Evolutionary conservation across 2,113 vertebrate genomes (phyloP).

Genomic region (Tenebrosternarchus preto): DNA sequence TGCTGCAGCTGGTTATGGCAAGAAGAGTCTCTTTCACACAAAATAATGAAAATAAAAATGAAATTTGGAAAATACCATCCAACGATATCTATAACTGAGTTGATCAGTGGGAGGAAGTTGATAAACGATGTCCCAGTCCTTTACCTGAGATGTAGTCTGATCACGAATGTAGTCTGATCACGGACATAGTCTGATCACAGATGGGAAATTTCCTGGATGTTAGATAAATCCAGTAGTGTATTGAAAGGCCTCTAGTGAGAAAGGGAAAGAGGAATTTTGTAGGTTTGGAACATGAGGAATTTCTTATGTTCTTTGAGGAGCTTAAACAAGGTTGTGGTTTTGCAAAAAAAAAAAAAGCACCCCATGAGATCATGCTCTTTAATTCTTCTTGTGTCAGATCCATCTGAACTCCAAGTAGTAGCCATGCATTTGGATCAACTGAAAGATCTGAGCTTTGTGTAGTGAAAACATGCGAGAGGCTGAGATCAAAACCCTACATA

Average conservation of each 20-base stretch:
- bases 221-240: background rate
- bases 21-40: constrained; percentile 18
- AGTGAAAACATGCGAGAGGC: background rate
- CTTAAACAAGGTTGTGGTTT: background rate
- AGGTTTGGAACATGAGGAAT: constrained; percentile 1
- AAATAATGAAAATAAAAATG: background rate
- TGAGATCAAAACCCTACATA: background rate
- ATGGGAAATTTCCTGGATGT: background rate
- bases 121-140: background rate
- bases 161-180: too few relatives aligned
- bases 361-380: too few relatives aligned
- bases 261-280: background rate
- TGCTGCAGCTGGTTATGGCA: constrained; percentile 25
- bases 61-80: constrained; percentile 27
- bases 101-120: background rate
- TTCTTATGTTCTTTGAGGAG: background rate
- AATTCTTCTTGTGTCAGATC: too few relatives aligned
- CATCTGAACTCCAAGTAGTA: too few relatives aligned
- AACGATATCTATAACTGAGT: constrained; percentile 25
- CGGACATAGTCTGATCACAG: background rate
- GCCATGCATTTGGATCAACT: background rate
- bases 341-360: too few relatives aligned
- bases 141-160: background rate
- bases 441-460: background rate
- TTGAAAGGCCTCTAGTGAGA: background rate